Evolutionary conservation across 2,888 invertebrate species (phyloP).

Genomic region (Tetheella fluctuosa): DNA sequence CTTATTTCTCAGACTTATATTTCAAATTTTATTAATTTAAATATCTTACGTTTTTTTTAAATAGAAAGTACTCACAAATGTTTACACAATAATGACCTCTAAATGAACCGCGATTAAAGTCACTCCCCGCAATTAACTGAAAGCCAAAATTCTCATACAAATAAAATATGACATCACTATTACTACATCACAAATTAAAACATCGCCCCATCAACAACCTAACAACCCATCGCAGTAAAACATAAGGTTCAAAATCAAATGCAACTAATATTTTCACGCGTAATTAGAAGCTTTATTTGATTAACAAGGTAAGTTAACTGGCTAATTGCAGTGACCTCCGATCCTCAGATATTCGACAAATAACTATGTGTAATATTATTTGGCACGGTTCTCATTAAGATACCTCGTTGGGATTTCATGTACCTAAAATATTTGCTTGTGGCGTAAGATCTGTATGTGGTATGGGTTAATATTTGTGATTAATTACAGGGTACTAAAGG

Average conservation of each 20-base stretch:
- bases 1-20: too few species aligned
- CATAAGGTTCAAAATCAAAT: slow-evolving; percentile 7
- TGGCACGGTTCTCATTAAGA: slow-evolving; percentile 7
- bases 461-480: neutral
- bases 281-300: slow-evolving; percentile 9
- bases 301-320: neutral
- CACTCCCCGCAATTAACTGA: slow-evolving; percentile 9
- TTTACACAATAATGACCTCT: neutral
- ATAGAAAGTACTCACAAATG: neutral
- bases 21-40: neutral
- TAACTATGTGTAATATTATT: slow-evolving; percentile 4
- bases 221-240: neutral
- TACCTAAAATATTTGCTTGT: neutral
- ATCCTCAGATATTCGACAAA: neutral
- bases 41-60: neutral
- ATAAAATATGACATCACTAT: slow-evolving; percentile 13
- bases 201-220: too few species aligned
- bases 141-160: slow-evolving; percentile 8
- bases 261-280: neutral
- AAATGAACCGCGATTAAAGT: neutral
- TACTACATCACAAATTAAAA: neutral
- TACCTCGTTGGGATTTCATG: neutral
- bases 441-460: slow-evolving; percentile 15
- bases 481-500: neutral
- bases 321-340: slow-evolving; percentile 12